These are phyloP conservation scores for Drosophila vallismaia DNA, from an alignment of 2,888 invertebrate species.

Conservation along the genomic window DNA sequence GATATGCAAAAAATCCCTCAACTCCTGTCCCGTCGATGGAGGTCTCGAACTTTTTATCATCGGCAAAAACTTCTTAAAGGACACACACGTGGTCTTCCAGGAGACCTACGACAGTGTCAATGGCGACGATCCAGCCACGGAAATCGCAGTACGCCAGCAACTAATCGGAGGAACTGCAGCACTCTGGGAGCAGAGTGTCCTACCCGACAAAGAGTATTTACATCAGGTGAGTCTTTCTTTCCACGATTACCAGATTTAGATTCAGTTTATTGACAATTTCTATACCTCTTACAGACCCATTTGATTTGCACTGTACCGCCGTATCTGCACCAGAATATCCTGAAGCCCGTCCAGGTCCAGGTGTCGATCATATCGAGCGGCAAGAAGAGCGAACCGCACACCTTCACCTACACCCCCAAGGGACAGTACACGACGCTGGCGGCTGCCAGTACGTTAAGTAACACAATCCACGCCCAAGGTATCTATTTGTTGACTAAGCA, in stretches of 20 bases:
- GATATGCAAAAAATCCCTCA: slow-evolving; percentile 94
- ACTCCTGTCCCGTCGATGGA: slow-evolving; percentile 91
- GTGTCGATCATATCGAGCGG: slow-evolving; percentile 93
- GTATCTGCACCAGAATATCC: slow-evolving; percentile 87
- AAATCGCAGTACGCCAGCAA: slow-evolving; percentile 80
- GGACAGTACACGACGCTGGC: slow-evolving; percentile 81
- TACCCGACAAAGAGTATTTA: slow-evolving; percentile 94
- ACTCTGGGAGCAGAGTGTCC: slow-evolving; percentile 91
- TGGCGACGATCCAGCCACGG: slow-evolving; percentile 64
- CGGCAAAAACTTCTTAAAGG: slow-evolving; percentile 96
- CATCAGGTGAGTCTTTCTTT: slow-evolving; percentile 87
- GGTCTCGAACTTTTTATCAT: slow-evolving; percentile 94
- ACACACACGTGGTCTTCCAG: slow-evolving; percentile 91
- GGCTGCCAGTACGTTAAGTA: slow-evolving; percentile 82
- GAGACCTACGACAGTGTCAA: slow-evolving; percentile 80
- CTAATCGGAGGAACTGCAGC: slow-evolving; percentile 84
- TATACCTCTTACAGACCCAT: slow-evolving; percentile 87
- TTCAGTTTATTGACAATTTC: background rate
- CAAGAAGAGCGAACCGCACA: slow-evolving; percentile 93
- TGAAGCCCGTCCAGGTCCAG: slow-evolving; percentile 90
- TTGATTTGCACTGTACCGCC: slow-evolving; percentile 94
- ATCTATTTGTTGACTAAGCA: slow-evolving; percentile 79
- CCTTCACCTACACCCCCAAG: slow-evolving; percentile 91
- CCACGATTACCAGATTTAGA: background rate
- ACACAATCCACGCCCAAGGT: slow-evolving; percentile 83